Conservation (phyloP, 1,140 invertebrate genomes). For the Proctacanthus coquilletti region DNA sequence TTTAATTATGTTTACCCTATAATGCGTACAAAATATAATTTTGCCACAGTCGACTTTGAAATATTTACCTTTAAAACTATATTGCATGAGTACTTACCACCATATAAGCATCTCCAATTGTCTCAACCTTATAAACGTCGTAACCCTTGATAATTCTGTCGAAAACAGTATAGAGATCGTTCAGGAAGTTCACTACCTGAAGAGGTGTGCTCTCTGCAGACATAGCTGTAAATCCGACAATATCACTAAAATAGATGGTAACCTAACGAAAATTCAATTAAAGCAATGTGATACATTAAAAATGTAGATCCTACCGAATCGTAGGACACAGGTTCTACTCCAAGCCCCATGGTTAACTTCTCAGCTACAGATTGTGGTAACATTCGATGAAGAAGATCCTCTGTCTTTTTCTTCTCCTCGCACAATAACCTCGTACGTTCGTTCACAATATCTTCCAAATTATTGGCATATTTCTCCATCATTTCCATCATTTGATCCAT, state of each 20-base stretch:
- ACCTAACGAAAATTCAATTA: constrained; percentile 21
- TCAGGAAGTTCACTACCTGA: constrained; percentile 87
- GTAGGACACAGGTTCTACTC: constrained; percentile 88
- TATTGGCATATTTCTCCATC: constrained; percentile 90
- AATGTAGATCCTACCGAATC: constrained; percentile 41
- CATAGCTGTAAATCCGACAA: constrained; percentile 95
- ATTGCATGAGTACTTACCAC: constrained; percentile 59
- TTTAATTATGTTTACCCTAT: no score
- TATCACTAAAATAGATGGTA: constrained; percentile 97
- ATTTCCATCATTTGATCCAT: constrained; percentile 95
- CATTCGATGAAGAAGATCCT: constrained; percentile 85
- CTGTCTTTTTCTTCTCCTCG: constrained; percentile 88
- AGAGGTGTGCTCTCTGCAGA: constrained; percentile 88
- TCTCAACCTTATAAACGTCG: constrained; percentile 95
- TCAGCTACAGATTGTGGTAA: constrained; percentile 78
- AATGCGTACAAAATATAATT: no score
- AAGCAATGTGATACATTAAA: not conserved
- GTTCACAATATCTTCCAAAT: constrained; percentile 83
- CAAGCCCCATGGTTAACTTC: constrained; percentile 71
- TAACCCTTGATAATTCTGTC: constrained; percentile 87
- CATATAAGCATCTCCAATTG: constrained; percentile 86
- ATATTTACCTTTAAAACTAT: not conserved
- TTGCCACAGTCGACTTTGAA: no score
- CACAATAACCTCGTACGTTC: constrained; percentile 73
- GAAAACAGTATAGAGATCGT: constrained; percentile 90